These are phyloP conservation scores for Hesperophylax magnus DNA, from an alignment of 1,140 invertebrate species.

Conservation along the genomic window DNA sequence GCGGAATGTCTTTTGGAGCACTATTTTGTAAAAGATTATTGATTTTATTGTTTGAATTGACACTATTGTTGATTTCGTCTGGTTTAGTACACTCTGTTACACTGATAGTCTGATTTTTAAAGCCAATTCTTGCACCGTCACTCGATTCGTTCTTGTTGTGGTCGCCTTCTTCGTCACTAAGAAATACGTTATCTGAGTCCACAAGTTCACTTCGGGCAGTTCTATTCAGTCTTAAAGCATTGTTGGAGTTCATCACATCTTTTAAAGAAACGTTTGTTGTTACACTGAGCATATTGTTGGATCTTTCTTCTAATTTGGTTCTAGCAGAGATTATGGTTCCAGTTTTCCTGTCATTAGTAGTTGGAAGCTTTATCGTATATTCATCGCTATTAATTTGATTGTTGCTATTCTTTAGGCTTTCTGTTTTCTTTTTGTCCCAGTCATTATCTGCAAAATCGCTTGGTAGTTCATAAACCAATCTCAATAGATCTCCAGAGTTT, in stretches of 20 bases:
- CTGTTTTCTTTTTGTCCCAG: conserved; percentile 44
- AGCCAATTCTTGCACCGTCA: conserved; percentile 21
- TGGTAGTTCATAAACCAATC: conserved; percentile 67
- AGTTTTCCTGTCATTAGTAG: conserved; percentile 32
- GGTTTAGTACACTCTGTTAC: conserved; percentile 49
- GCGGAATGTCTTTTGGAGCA: conserved; percentile 5
- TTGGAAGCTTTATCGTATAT: conserved; percentile 21
- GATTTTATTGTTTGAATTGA: conserved; percentile 16
- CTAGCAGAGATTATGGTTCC: conserved; percentile 17
- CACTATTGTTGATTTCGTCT: conserved; percentile 15
- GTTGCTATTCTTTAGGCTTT: neutral
- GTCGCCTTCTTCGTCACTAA: conserved; percentile 41
- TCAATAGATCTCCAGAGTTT: conserved; percentile 68
- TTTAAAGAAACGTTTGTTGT: conserved; percentile 52
- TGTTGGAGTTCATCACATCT: conserved; percentile 54
- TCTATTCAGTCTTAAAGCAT: conserved; percentile 45
- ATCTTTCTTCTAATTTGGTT: conserved; percentile 48
- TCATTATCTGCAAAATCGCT: conserved; percentile 59
- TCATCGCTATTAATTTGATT: conserved; percentile 23
- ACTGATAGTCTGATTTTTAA: conserved; percentile 50
- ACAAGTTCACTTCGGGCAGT: conserved; percentile 28
- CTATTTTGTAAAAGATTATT: conserved; percentile 14
- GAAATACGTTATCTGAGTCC: conserved; percentile 43
- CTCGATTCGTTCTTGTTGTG: neutral
- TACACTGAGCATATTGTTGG: conserved; percentile 27